Conservation (phyloP, 2,113 vertebrate genomes). For the Eudyptes chrysolophus region DNA sequence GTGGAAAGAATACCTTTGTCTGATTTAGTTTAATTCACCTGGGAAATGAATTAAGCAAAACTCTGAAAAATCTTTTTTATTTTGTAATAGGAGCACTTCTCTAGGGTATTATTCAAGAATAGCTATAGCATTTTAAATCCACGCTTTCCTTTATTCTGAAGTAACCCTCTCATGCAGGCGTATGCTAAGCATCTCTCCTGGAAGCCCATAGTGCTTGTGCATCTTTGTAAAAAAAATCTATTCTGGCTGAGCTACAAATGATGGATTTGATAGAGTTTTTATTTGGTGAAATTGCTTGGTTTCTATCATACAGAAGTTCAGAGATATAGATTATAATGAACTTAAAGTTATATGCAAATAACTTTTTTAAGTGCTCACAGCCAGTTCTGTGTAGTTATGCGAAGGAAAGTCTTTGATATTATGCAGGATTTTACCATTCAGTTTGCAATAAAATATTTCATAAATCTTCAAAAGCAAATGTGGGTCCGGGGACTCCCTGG, state of each 20-base stretch:
- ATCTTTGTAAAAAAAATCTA: background rate
- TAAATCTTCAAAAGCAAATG: background rate
- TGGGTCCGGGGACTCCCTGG: background rate
- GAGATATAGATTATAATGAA: background rate
- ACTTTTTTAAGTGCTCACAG: background rate
- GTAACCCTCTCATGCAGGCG: background rate
- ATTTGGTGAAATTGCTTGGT: background rate
- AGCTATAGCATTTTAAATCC: slow-evolving; percentile 38
- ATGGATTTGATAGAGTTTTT: background rate
- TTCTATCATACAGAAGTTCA: background rate
- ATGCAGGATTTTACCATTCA: background rate
- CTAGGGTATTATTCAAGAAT: slow-evolving; percentile 56
- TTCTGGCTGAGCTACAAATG: background rate
- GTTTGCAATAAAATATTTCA: background rate
- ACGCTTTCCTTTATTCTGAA: slow-evolving; percentile 1
- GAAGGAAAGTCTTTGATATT: background rate
- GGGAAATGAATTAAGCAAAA: slow-evolving; percentile 56
- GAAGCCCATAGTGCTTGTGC: background rate
- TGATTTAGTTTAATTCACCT: slow-evolving; percentile 25
- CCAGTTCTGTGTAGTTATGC: background rate
- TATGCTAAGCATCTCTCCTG: background rate
- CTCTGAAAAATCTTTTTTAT: slow-evolving; percentile 8
- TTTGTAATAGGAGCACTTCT: slow-evolving; percentile 59
- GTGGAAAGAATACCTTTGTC: background rate
- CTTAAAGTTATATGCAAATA: background rate